Conservation (phyloP, 2,797 vertebrate genomes). For the Dipus sagitta region DNA sequence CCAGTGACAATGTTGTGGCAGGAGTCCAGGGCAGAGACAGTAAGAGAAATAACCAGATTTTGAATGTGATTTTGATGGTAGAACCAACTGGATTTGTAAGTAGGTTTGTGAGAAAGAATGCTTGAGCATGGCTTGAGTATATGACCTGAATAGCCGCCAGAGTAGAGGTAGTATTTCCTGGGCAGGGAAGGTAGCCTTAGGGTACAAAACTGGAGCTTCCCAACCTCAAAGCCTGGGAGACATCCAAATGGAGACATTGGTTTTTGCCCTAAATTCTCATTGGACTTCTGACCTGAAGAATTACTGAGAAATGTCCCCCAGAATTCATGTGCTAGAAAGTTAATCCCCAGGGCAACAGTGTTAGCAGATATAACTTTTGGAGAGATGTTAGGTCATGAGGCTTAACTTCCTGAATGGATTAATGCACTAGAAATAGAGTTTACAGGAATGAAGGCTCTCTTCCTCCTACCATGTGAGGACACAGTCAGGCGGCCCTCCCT, state of each 20-base stretch:
- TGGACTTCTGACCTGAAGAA: constrained; percentile 1
- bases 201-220: background rate
- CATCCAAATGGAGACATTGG: background rate
- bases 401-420: background rate
- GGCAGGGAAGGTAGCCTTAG: background rate
- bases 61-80: constrained; percentile 39
- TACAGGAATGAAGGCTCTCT: background rate
- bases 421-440: background rate
- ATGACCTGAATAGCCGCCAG: background rate
- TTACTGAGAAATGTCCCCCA: too few relatives aligned
- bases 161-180: background rate
- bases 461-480: background rate
- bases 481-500: background rate
- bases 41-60: background rate
- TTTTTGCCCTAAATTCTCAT: background rate
- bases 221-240: background rate
- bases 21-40: background rate
- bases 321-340: too few relatives aligned
- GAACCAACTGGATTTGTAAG: background rate
- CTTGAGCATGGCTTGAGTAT: background rate
- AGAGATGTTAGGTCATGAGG: background rate
- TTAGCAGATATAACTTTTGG: background rate
- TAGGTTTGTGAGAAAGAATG: background rate
- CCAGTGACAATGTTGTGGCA: background rate
- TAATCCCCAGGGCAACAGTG: background rate